These are phyloP conservation scores for Sesia apiformis DNA, from an alignment of 2,888 invertebrate genomes.

Conservation along the genomic window DNA sequence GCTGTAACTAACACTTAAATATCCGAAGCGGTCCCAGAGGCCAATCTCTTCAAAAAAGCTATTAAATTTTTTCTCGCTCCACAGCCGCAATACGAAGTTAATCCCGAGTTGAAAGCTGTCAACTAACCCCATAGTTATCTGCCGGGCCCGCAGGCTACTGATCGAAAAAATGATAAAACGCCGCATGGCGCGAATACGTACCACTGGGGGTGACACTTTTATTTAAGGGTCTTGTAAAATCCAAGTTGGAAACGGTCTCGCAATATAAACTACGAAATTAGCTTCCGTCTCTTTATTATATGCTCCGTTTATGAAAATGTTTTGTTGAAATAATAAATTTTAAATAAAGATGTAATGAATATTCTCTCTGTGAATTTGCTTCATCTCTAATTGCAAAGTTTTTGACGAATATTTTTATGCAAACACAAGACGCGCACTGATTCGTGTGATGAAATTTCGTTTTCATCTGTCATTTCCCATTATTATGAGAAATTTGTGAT, in stretches of 20 bases:
- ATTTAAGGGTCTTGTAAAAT: slow-evolving; percentile 21
- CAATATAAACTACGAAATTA: not conserved
- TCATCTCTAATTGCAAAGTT: too few species aligned
- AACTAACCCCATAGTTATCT: slow-evolving; percentile 44
- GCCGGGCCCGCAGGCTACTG: slow-evolving; percentile 19
- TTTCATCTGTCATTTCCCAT: too few species aligned
- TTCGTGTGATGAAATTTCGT: too few species aligned
- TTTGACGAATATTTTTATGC: too few species aligned
- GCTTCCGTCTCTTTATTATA: not conserved
- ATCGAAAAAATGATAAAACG: slow-evolving; percentile 48
- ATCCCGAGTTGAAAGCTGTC: slow-evolving; percentile 60
- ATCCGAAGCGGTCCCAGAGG: slow-evolving; percentile 26
- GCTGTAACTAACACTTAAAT: slow-evolving; percentile 21
- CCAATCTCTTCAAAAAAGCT: slow-evolving; percentile 40
- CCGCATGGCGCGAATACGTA: slow-evolving; percentile 35
- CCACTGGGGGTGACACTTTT: slow-evolving; percentile 35
- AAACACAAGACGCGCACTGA: too few species aligned
- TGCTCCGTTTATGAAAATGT: too few species aligned
- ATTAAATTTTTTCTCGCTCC: slow-evolving; percentile 49
- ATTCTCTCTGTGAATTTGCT: too few species aligned
- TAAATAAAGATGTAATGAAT: too few species aligned
- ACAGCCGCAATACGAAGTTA: slow-evolving; percentile 40
- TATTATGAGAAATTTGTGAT: too few species aligned
- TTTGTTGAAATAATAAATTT: too few species aligned
- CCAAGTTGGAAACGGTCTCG: not conserved